Conservation (phyloP, 2,888 invertebrate species). For the Melolontha melolontha region DNA sequence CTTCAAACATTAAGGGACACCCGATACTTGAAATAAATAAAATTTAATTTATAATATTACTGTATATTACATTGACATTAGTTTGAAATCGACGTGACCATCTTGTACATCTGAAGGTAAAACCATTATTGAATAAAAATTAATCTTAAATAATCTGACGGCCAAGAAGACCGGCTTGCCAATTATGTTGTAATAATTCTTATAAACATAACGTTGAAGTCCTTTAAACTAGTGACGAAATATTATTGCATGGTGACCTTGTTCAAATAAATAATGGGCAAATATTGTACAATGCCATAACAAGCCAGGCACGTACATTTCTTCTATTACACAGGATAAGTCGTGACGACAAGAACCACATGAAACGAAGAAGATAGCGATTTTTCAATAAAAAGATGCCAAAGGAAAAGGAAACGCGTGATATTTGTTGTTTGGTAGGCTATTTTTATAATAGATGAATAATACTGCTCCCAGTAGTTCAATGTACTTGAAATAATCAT, state of each 20-base stretch:
- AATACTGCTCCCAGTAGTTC: constrained; percentile 8
- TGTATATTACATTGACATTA: too few relatives aligned
- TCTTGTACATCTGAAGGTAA: not conserved
- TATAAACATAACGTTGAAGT: not conserved
- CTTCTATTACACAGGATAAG: too few relatives aligned
- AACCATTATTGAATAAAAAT: not conserved
- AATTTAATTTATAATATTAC: too few relatives aligned
- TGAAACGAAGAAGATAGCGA: not conserved
- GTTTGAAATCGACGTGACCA: too few relatives aligned
- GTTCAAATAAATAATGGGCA: constrained; percentile 32
- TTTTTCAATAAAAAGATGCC: not conserved
- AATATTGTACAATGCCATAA: constrained; percentile 22
- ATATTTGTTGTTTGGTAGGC: not conserved
- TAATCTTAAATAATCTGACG: not conserved
- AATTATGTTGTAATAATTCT: constrained; percentile 8
- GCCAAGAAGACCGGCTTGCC: constrained; percentile 16
- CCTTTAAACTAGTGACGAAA: constrained; percentile 22
- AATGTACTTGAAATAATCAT: constrained; percentile 23
- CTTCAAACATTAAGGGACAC: too few relatives aligned
- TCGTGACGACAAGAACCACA: too few relatives aligned
- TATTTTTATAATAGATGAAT: not conserved
- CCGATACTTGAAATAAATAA: too few relatives aligned
- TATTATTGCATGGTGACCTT: constrained; percentile 23
- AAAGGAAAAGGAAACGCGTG: not conserved
- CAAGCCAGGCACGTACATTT: too few relatives aligned